Evolutionary conservation across 2,113 vertebrate genomes (phyloP).

Genomic region (Forbesichthys agassizii): DNA sequence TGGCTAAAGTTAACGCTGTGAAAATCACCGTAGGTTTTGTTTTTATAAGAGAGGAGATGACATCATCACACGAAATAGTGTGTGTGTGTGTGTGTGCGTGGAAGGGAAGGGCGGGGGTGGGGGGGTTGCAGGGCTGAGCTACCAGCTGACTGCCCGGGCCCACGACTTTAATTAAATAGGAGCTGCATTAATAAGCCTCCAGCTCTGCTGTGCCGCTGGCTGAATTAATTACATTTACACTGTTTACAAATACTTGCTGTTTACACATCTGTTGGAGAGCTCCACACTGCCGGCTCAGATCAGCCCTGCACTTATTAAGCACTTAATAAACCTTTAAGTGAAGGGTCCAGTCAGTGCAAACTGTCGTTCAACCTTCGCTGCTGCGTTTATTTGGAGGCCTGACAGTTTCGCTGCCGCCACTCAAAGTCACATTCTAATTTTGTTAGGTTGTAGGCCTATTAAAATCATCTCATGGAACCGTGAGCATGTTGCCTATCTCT

Average conservation of each 20-base stretch:
- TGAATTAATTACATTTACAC: background rate
- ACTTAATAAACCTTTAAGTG: background rate
- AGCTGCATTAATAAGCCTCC: background rate
- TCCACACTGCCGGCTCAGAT: too few species aligned
- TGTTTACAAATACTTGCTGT: background rate
- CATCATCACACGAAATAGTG: background rate
- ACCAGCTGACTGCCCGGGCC: background rate
- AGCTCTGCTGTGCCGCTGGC: background rate
- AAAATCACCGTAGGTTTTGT: too few species aligned
- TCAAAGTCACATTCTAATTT: too few species aligned
- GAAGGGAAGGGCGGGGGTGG: background rate
- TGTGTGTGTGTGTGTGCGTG: constrained; percentile 15
- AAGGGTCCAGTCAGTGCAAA: too few species aligned
- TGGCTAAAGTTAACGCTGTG: too few species aligned
- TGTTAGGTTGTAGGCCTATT: too few species aligned
- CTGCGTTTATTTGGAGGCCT: too few species aligned
- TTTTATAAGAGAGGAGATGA: too few species aligned
- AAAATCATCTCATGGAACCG: too few species aligned
- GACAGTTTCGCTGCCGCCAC: too few species aligned
- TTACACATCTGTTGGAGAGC: background rate
- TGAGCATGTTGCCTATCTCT: too few species aligned
- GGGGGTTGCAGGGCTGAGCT: background rate
- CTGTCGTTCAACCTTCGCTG: too few species aligned
- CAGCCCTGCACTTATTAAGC: background rate
- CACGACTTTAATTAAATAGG: background rate